Base-by-base conservation (phyloP, 53 echinoderm and acorn worm genomes). In the Stichopus horrens region DNA sequence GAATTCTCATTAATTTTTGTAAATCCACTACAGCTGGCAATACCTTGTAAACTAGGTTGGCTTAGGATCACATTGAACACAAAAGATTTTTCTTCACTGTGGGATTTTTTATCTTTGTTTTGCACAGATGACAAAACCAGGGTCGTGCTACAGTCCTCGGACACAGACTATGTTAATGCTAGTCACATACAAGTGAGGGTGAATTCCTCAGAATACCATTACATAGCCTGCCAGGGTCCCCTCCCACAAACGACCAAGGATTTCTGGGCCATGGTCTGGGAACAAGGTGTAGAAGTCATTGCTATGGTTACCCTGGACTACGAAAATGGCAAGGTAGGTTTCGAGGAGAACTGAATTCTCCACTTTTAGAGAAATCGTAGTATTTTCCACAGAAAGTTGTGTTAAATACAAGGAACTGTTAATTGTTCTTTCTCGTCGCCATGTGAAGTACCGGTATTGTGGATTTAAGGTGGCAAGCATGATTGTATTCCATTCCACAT, bases 231-330 rank as follows among this genome's bases (percentile, higher is more conserved):
- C 83, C 99, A 99, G 88, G 99, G 99, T 22, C 99, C 99, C 13
- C 92, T 99, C 11, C 99, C 99, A 16, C 92, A 96, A 77, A 96
- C 96, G 22, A 89, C 92, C 23, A 87, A 88, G 6, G 96, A 96
- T 87, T 99, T 97, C 93, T 99, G 99, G 99, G 92, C 93, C 23
- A 99, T 99, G 99, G 83, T 99, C 21, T 99, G 99, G 99, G 96
- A 99, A 89, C 99, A 99, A 87, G 92, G 92, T 92, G 93, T 94
- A 6, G 93, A 94, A 86, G 93, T 96, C 89, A 96, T 99, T 86
- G 99, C 99, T 67, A 99, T 99, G 99, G 96, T 98, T 18, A 99
- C 99, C 0, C 87, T 96, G 90, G 93, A 94, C 55, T 83, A 93
- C 5, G 99, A 96, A 88, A 96, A 84, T 87, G 94, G 94, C 14